Evolutionary conservation across 2,113 vertebrate genomes (phyloP).

Genomic region (Tringa solitaria): DNA sequence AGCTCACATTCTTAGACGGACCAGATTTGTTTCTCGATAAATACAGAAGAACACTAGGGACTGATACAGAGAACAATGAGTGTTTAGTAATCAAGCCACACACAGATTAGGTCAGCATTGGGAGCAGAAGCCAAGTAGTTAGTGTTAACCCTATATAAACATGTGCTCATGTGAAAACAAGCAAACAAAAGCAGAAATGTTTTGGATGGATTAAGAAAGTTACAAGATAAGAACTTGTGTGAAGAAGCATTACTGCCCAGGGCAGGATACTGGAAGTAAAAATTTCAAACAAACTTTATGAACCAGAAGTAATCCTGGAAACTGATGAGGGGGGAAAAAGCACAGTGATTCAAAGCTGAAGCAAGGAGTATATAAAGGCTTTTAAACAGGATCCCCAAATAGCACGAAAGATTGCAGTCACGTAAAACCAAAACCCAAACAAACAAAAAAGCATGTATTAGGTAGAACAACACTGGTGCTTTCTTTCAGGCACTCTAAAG

Average conservation of each 20-base stretch:
- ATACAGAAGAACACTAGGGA: not conserved
- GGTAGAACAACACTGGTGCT: not conserved
- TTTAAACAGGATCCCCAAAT: not conserved
- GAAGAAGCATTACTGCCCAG: not conserved
- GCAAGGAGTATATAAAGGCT: not conserved
- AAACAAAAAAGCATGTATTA: not conserved
- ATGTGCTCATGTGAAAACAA: not conserved
- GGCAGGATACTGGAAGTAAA: not conserved
- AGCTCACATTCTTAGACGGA: not conserved
- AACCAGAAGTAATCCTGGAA: not conserved
- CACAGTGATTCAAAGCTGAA: not conserved
- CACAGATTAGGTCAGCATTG: not conserved
- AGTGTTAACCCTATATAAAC: not conserved
- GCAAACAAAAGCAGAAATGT: not conserved
- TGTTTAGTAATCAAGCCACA: not conserved
- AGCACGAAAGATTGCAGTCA: not conserved
- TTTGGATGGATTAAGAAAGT: not conserved
- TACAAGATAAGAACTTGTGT: not conserved
- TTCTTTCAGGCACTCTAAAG: not conserved
- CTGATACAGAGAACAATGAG: not conserved
- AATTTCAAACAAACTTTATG: not conserved
- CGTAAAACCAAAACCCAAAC: not conserved
- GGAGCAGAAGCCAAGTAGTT: not conserved
- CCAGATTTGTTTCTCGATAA: not conserved
- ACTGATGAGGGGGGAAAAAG: not conserved